Evolutionary conservation across 2,797 vertebrate genomes (phyloP), one percentile per base, ranked within the genome.

Genomic region (Coranthus polyacanthus): DNA sequence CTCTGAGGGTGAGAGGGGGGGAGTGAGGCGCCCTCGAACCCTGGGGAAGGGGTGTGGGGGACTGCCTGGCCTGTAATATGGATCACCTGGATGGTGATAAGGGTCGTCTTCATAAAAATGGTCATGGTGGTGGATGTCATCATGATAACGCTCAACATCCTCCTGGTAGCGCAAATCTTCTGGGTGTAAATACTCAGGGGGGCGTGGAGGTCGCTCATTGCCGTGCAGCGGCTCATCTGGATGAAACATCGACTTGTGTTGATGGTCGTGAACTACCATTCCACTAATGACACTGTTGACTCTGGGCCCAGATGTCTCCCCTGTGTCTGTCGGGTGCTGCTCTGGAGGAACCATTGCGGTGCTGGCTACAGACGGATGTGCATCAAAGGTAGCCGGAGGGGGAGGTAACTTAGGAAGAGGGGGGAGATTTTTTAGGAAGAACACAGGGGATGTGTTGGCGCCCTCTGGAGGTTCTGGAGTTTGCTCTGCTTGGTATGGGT

Each of bases 371-470:
- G 74, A 7, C 2, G 59, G 57, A 4, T 77, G 43, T 2, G 32
- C 16, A 2, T 84, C 61, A 41, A 91, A 89, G 50, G 58, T 26
- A 2, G 13, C 50, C 3, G 86, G 90, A 22, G 91, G 92, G 1
- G 91, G 89, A n/a, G 91, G 93, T 11, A 93, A 61, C 12, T 83
- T 69, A 13, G 93, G 93, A 29, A 94, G 86, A 8, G 93, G 93
- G 49, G 91, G 92, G 22, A 92, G 89, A 79, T 4, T 20, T 20
- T 20, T 59, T 57, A 52, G 77, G 36, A 93, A 91, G 75, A 90
- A 92, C 46, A 26, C 41, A 17, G 87, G 37, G 12, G 80, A 2
- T 3, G 78, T 7, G 67, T 24, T 4, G 32, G 43, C 1, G 1
- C 51, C 64, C 37, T 46, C 86, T 78, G 12, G 92, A 45, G 59